These are phyloP conservation scores for Azemiops feae DNA, from an alignment of 2,113 vertebrate species.

Conservation along the genomic window DNA sequence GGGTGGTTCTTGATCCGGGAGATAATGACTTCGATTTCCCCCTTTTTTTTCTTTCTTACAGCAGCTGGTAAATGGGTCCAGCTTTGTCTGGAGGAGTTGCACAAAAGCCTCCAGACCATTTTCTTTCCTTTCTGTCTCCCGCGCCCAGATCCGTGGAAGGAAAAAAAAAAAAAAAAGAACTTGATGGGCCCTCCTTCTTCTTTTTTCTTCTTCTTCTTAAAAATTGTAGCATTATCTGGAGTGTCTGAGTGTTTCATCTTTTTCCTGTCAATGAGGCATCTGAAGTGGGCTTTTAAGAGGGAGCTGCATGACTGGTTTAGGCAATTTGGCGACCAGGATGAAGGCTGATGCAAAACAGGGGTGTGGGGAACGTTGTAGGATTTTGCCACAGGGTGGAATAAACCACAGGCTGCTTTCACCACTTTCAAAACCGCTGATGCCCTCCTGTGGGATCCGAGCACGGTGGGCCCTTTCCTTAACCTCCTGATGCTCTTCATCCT, in stretches of 20 bases:
- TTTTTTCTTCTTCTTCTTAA: neutral
- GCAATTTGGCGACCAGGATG: neutral
- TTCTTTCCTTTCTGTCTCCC: neutral
- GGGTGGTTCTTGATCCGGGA: neutral
- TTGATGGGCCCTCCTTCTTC: neutral
- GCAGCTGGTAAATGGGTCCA: slow-evolving; percentile 31
- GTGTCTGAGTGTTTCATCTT: neutral
- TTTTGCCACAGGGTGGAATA: neutral
- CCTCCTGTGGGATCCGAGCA: neutral
- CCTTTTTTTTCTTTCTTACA: neutral
- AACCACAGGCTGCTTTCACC: neutral
- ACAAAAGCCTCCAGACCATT: slow-evolving; percentile 29
- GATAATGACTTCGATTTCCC: neutral
- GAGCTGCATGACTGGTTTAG: neutral
- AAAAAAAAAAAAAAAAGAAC: neutral
- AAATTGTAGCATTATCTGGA: neutral
- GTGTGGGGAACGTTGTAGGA: too few species aligned
- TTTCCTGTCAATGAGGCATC: neutral
- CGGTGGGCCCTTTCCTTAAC: neutral
- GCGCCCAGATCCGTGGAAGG: neutral
- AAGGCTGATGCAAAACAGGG: neutral
- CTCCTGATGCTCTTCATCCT: neutral
- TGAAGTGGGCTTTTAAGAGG: neutral
- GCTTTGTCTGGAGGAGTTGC: slow-evolving; percentile 38
- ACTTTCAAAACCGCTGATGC: too few species aligned